phyloP scores from a whole-genome alignment of 2,113 vertebrate species.

The Toxostoma redivivum region DNA sequence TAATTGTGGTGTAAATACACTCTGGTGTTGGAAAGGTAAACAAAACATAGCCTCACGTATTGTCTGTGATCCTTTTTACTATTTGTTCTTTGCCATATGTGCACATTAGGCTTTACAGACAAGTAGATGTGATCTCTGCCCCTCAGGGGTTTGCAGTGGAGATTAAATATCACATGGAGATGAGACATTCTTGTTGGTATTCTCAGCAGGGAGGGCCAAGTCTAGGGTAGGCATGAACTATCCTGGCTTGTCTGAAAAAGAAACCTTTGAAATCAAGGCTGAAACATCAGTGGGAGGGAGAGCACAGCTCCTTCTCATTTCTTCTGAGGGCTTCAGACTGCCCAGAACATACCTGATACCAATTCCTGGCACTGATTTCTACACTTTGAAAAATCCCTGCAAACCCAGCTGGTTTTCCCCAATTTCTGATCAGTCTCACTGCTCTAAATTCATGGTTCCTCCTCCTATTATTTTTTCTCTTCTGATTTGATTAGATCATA shows the following conservation, averaged over 20 bases:
- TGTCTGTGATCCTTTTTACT: conserved; percentile 38
- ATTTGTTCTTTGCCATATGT: conserved; percentile 54
- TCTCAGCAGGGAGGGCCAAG: conserved; percentile 26
- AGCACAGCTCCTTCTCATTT: not conserved
- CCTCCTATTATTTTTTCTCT: not conserved
- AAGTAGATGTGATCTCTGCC: conserved; percentile 49
- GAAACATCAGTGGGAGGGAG: not conserved
- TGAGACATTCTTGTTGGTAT: not conserved
- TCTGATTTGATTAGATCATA: not conserved
- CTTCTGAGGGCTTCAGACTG: not conserved
- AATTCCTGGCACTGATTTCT: not conserved
- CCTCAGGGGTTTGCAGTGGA: not conserved
- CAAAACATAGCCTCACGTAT: not conserved
- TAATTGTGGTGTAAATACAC: not conserved
- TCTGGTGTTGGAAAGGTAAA: not conserved
- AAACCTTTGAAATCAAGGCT: not conserved
- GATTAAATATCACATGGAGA: conserved; percentile 48
- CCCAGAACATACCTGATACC: no score
- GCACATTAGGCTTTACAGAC: conserved; percentile 41
- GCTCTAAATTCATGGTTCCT: not conserved
- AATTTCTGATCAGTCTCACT: not conserved
- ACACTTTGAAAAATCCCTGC: not conserved
- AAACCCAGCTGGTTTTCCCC: not conserved
- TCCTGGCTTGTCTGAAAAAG: not conserved
- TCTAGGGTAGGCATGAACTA: not conserved